Evolutionary conservation across 2,888 invertebrate genomes (phyloP), one percentile per base, ranked within the genome.

Genomic region (Drosophila yooni): DNA sequence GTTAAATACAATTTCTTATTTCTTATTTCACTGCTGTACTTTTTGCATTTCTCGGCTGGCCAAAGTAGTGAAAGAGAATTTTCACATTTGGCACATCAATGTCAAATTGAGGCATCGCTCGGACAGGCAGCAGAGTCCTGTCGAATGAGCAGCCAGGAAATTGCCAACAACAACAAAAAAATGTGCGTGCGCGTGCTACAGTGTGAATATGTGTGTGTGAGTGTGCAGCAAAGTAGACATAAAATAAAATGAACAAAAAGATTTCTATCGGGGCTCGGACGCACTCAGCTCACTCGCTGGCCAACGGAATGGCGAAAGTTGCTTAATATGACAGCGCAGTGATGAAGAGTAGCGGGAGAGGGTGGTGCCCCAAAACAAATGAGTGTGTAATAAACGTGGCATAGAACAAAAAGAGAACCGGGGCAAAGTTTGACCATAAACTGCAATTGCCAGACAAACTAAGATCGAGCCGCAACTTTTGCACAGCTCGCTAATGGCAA

Each of bases 41-140:
- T 64, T 59, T 59, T 66, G 58, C 64, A 58, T 38, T 66, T 48
- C 48, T 68, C 33, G 51, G 52, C 25, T 59, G 84, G 43, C 15
- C 31, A 40, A 29, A 85, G 74, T 77, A 85, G 74, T 78, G 72
- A 71, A 70, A 74, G 73, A 86, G 83, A 88, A 89, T 88, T 89
- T 89, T 64, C 88, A 87, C 87, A 87, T 87, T 88, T 84, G 90
- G 83, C 82, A 90, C 91, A 90, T 88, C 87, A 88, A 89, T 89
- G 91, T 89, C 90, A 87, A 88, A 88, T 90, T 87, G 89, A 89
- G 83, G 89, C 89, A 89, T 79, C 70, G 84, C 63, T 34, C 74
- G 65, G 89, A 83, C 83, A 74, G 73, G 67, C 70, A 58, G 72
- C 64, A 50, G 43, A 67, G 57, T 50, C 33, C 57, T 63, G 52